phyloP scores from a whole-genome alignment of 2,888 invertebrate genomes.

The Paralinhomoeus sp. region DNA sequence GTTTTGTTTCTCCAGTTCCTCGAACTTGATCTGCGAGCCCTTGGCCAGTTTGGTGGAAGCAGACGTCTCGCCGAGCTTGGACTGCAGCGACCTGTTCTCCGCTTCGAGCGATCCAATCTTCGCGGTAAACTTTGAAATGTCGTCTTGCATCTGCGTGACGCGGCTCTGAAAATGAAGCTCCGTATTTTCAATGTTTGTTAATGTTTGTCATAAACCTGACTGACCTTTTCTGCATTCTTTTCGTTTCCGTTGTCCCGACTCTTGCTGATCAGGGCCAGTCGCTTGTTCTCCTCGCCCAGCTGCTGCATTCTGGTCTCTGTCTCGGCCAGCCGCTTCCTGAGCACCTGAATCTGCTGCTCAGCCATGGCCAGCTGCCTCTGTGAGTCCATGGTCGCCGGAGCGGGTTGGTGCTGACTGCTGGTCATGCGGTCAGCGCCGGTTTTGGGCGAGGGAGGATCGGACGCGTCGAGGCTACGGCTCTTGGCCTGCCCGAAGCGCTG shows the following conservation, averaged over 20 bases:
- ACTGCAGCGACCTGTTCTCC: conserved; percentile 9
- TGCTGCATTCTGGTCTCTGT: conserved; percentile 54
- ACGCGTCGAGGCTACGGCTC: too few species aligned
- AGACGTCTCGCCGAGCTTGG: conserved; percentile 11
- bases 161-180: background rate
- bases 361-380: conserved; percentile 50
- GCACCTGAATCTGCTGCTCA: conserved; percentile 48
- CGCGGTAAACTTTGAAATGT: conserved; percentile 6
- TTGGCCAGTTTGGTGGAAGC: background rate
- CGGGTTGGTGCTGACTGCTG: too few species aligned
- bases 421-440: too few species aligned
- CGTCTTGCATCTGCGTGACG: conserved; percentile 9
- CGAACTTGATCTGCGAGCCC: conserved; percentile 26
- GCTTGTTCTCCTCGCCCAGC: conserved; percentile 10
- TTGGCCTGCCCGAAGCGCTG: too few species aligned
- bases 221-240: too few species aligned
- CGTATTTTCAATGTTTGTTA: conserved; percentile 8
- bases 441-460: too few species aligned
- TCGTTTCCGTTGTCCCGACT: too few species aligned
- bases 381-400: too few species aligned
- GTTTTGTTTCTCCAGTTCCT: conserved; percentile 13
- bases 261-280: conserved; percentile 7
- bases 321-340: conserved; percentile 36
- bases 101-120: conserved; percentile 8
- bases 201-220: too few species aligned